phyloP scores from a whole-genome alignment of 2,888 invertebrate genomes.

The Drosophila hamatofila region DNA sequence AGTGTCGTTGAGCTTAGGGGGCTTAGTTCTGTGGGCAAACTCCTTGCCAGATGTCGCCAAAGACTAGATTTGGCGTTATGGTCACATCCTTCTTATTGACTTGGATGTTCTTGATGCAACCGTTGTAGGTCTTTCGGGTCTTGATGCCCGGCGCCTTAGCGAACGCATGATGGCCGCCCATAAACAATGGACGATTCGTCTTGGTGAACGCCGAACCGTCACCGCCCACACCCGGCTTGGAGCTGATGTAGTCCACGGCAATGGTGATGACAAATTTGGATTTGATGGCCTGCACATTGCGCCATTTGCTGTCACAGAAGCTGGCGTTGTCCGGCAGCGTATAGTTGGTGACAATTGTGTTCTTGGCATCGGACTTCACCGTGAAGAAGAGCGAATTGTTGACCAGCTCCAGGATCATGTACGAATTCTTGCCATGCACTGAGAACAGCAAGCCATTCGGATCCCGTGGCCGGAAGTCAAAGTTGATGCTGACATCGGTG shows the following conservation, averaged over 20 bases:
- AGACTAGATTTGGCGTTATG: slow-evolving; percentile 87
- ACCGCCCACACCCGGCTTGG: slow-evolving; percentile 90
- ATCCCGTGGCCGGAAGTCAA: slow-evolving; percentile 95
- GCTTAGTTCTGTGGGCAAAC: slow-evolving; percentile 91
- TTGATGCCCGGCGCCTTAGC: slow-evolving; percentile 88
- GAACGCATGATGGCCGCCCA: slow-evolving; percentile 93
- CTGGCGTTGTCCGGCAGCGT: slow-evolving; percentile 88
- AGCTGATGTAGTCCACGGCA: slow-evolving; percentile 92
- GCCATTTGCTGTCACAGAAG: slow-evolving; percentile 98
- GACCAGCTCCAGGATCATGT: slow-evolving; percentile 93
- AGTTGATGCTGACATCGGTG: slow-evolving; percentile 90
- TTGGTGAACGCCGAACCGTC: slow-evolving; percentile 89
- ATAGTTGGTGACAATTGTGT: slow-evolving; percentile 90
- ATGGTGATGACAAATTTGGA: slow-evolving; percentile 95
- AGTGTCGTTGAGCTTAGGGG: background rate
- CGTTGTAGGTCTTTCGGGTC: slow-evolving; percentile 90
- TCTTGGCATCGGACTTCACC: slow-evolving; percentile 92
- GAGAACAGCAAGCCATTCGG: slow-evolving; percentile 94
- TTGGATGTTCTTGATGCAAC: slow-evolving; percentile 91
- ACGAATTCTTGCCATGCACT: slow-evolving; percentile 93
- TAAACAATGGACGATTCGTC: slow-evolving; percentile 93
- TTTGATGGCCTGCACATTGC: slow-evolving; percentile 92
- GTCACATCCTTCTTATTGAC: slow-evolving; percentile 87
- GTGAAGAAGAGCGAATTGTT: slow-evolving; percentile 93
- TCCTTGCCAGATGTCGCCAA: slow-evolving; percentile 91